phyloP scores from a whole-genome alignment of 2,888 invertebrate genomes.

The Drosophila dives region DNA sequence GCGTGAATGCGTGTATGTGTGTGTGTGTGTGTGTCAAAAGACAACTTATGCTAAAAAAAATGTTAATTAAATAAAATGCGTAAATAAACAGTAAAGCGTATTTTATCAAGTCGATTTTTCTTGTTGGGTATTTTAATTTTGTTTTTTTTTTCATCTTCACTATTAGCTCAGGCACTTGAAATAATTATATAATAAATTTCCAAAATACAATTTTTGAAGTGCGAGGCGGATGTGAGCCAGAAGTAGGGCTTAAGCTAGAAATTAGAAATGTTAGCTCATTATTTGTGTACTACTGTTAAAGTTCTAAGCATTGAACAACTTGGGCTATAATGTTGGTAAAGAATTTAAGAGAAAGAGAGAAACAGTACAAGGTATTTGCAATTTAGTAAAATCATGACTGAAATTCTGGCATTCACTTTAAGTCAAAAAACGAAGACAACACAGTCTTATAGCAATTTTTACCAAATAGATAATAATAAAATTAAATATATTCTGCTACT shows the following conservation, averaged over 20 bases:
- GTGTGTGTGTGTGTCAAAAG: not conserved
- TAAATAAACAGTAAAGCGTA: too few species aligned
- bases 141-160: not conserved
- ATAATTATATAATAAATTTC: constrained; percentile 1
- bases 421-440: not conserved
- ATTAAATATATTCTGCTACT: not conserved
- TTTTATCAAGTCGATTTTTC: constrained; percentile 6
- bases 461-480: too few species aligned
- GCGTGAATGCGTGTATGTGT: not conserved
- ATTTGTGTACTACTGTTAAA: too few species aligned
- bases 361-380: not conserved
- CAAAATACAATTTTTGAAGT: not conserved
- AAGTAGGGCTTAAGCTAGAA: not conserved
- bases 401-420: not conserved
- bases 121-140: not conserved
- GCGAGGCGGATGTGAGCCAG: not conserved
- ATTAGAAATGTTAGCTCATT: not conserved
- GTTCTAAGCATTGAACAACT: not conserved
- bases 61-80: not conserved
- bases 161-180: constrained; percentile 2
- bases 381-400: not conserved
- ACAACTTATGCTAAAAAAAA: not conserved
- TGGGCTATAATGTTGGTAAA: not conserved
- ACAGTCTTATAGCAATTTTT: not conserved
- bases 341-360: not conserved